A percentile compares a stretch with the other conserved stretches of the same genome.
Evolutionary conservation across 2,113 vertebrate species (phyloP).

Genomic region (Indicator maculatus): DNA sequence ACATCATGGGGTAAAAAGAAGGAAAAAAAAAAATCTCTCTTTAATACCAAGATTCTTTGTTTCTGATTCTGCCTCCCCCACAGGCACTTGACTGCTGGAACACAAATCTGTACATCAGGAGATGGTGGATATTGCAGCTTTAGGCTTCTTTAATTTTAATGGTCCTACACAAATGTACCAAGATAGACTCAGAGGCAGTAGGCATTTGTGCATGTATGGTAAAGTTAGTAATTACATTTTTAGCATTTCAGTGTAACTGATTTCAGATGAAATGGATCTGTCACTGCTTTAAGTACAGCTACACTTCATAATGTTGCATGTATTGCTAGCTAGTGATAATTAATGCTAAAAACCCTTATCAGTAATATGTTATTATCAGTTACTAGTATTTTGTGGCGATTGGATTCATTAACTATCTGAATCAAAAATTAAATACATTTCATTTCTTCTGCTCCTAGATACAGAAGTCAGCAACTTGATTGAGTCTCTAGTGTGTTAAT

Average conservation of each 20-base stretch:
- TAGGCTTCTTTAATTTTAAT: background rate
- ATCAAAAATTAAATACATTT: background rate
- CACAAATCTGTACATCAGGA: background rate
- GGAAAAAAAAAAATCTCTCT: background rate
- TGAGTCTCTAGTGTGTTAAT: constrained; percentile 1
- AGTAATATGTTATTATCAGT: background rate
- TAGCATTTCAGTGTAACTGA: background rate
- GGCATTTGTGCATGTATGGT: background rate
- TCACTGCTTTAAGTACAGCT: background rate
- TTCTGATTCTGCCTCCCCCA: background rate
- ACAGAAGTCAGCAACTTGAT: background rate
- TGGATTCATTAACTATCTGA: background rate
- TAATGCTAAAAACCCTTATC: background rate
- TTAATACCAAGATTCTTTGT: background rate
- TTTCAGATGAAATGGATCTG: background rate
- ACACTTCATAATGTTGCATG: background rate
- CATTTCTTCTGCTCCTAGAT: background rate
- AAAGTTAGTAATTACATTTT: background rate
- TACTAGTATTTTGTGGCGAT: background rate
- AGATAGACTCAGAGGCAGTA: background rate
- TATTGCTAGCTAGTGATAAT: background rate
- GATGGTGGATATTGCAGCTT: background rate
- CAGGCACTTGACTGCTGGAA: background rate
- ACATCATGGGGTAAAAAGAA: background rate
- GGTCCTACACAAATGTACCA: background rate